phyloP scores from a whole-genome alignment of 2,113 vertebrate genomes.

The Eleginops maclovinus region DNA sequence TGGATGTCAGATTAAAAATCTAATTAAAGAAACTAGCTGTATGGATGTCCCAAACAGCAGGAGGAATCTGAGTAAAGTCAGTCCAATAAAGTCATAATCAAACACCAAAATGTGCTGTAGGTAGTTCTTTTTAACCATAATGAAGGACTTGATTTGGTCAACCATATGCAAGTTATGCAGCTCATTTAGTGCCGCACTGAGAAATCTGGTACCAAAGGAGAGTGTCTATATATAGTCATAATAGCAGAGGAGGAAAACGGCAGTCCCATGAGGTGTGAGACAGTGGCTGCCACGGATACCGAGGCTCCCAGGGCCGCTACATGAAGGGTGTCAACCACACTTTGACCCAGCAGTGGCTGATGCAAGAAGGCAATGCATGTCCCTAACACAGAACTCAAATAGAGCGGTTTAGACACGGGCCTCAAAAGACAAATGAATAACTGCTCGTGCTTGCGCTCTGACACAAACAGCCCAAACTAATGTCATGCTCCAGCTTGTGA shows the following conservation, averaged over 20 bases:
- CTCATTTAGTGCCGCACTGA: conserved; percentile 57
- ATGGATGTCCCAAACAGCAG: background rate
- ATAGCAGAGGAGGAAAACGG: conserved; percentile 73
- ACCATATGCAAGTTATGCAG: conserved; percentile 14
- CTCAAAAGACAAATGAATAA: conserved; percentile 38
- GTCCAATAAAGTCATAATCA: background rate
- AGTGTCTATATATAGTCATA: conserved; percentile 74
- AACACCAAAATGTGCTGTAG: background rate
- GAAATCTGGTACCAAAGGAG: conserved; percentile 60
- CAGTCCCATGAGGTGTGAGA: conserved; percentile 71
- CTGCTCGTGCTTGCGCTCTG: conserved; percentile 23
- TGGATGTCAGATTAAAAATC: background rate
- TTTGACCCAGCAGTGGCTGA: conserved; percentile 2
- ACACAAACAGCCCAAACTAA: conserved; percentile 45
- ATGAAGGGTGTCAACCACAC: conserved; percentile 34
- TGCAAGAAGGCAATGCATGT: background rate
- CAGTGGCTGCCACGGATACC: conserved; percentile 67
- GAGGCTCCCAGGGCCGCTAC: conserved; percentile 32
- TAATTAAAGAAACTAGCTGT: background rate
- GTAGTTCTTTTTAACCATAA: conserved; percentile 14
- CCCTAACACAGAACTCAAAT: background rate
- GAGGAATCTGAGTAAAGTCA: background rate
- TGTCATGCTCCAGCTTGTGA: conserved; percentile 39
- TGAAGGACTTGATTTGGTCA: background rate
- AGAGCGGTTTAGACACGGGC: background rate